These are phyloP conservation scores for Aphelocoma coerulescens DNA, from an alignment of 2,113 vertebrate genomes.

Conservation along the genomic window DNA sequence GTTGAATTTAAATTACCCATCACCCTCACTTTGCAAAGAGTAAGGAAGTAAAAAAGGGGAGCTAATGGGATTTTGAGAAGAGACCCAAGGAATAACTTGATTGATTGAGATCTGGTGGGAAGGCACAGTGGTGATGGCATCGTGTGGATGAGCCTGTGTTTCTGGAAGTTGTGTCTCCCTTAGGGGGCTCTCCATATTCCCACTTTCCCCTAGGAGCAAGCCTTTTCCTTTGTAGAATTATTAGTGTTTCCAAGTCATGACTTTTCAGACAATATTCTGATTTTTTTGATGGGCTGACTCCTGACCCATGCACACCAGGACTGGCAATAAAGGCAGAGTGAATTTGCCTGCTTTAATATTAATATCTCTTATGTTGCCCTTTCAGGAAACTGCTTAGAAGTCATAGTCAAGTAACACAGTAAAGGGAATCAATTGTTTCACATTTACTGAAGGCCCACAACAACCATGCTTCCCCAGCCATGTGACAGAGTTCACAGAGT, in stretches of 20 bases:
- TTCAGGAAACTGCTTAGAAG: not conserved
- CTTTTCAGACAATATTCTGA: not conserved
- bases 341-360: not conserved
- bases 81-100: not conserved
- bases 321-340: not conserved
- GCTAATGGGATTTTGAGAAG: not conserved
- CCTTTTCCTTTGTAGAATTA: not conserved
- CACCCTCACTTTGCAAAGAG: not conserved
- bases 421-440: not conserved
- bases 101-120: not conserved
- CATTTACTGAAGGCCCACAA: not conserved
- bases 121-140: not conserved
- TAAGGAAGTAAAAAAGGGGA: not conserved
- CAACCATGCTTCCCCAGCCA: not conserved
- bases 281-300: not conserved
- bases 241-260: not conserved
- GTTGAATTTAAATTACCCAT: not conserved
- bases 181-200: not conserved
- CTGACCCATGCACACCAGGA: not conserved
- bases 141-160: not conserved
- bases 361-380: not conserved
- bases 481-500: not conserved
- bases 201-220: not conserved
- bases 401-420: not conserved
- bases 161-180: not conserved